Percentiles rank a stretch among this genome's conserved stretches.
Evolutionary conservation across 2,113 vertebrate species (phyloP).

Genomic region (Perca schrenkii): DNA sequence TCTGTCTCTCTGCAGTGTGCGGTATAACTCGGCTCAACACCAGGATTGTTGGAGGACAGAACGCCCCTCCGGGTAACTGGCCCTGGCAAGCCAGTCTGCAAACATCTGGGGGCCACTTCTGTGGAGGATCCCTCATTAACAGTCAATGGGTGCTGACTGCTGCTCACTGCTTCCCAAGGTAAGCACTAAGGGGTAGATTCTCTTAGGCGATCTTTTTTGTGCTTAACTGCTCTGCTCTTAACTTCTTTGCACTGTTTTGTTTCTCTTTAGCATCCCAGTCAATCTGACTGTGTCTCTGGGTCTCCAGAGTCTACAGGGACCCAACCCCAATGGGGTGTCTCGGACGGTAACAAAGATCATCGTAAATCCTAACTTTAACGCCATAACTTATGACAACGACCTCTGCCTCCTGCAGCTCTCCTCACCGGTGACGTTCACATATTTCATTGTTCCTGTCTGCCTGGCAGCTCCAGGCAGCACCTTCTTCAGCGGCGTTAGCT

Average conservation of each 20-base stretch:
- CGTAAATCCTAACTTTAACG: slow-evolving; percentile 65
- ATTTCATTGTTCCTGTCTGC: slow-evolving; percentile 82
- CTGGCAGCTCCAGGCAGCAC: slow-evolving; percentile 78
- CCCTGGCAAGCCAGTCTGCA: slow-evolving; percentile 85
- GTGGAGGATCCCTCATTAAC: slow-evolving; percentile 84
- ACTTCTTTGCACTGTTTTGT: background rate
- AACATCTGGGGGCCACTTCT: slow-evolving; percentile 35
- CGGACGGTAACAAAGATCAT: slow-evolving; percentile 37
- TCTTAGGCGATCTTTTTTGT: too few species aligned
- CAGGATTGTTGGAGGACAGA: slow-evolving; percentile 81
- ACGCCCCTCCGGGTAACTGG: slow-evolving; percentile 69
- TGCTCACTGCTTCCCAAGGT: slow-evolving; percentile 76
- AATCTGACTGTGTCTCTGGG: slow-evolving; percentile 29
- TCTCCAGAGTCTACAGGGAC: slow-evolving; percentile 4
- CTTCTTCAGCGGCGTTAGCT: slow-evolving; percentile 68
- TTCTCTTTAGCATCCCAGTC: background rate
- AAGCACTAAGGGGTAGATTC: background rate
- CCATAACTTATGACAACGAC: slow-evolving; percentile 69
- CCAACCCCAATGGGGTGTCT: slow-evolving; percentile 32
- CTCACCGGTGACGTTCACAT: slow-evolving; percentile 65
- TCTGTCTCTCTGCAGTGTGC: slow-evolving; percentile 73
- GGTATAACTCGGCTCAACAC: slow-evolving; percentile 59
- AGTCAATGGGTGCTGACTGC: slow-evolving; percentile 82
- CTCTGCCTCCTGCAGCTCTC: slow-evolving; percentile 81
- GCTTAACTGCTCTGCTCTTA: background rate